phyloP scores from a whole-genome alignment of 2,113 vertebrate genomes.

The Corvus moneduloides region DNA sequence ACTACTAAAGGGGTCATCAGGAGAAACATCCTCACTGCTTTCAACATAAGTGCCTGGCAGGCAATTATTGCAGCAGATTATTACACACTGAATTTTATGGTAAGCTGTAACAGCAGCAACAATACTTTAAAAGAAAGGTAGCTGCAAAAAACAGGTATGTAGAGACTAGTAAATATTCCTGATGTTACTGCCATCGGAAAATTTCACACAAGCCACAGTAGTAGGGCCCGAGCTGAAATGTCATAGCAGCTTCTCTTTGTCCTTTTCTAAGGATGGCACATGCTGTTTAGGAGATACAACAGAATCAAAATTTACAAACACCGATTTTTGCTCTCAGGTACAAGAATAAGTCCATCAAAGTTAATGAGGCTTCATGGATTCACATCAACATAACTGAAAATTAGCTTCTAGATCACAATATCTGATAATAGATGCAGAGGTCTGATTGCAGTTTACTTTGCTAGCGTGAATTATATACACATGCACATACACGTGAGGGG shows the following conservation, averaged over 20 bases:
- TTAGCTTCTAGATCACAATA: slow-evolving; percentile 35
- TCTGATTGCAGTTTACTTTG: slow-evolving; percentile 30
- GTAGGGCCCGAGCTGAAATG: background rate
- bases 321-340: background rate
- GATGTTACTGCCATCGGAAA: background rate
- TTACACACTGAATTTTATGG: background rate
- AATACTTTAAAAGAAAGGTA: slow-evolving; percentile 19
- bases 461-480: slow-evolving; percentile 16
- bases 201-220: background rate
- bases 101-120: background rate
- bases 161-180: slow-evolving; percentile 13
- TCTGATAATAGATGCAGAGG: slow-evolving; percentile 40
- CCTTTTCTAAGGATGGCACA: background rate
- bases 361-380: slow-evolving; percentile 43
- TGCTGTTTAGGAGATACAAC: background rate
- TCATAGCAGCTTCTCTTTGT: background rate
- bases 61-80: slow-evolving; percentile 52
- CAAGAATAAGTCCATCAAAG: slow-evolving; percentile 35
- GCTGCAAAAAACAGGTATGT: background rate
- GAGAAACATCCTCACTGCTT: slow-evolving; percentile 16
- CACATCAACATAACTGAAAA: slow-evolving; percentile 47
- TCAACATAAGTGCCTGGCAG: slow-evolving; percentile 19
- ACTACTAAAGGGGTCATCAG: slow-evolving; percentile 47
- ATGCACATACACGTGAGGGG: background rate
- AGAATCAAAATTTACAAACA: background rate